Percentiles rank a stretch among this genome's conserved stretches.
Conservation (phyloP, 2,113 vertebrate genomes). For the Sander vitreus region DNA sequence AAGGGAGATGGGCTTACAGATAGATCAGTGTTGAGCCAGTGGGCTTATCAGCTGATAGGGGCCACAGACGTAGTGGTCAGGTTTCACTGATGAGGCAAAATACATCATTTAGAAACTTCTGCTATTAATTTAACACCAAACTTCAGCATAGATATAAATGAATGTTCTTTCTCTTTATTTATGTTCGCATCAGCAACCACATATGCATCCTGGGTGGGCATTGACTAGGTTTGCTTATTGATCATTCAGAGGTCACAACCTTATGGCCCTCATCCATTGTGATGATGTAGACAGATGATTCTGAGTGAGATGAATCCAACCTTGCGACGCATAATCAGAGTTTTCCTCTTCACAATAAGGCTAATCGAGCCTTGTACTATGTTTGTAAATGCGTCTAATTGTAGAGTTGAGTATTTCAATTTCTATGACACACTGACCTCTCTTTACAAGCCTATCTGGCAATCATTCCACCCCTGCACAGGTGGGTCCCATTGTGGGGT, state of each 20-base stretch:
- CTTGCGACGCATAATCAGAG: constrained; percentile 46
- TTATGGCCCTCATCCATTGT: constrained; percentile 69
- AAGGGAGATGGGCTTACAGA: constrained; percentile 65
- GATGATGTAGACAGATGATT: constrained; percentile 72
- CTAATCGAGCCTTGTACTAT: constrained; percentile 28
- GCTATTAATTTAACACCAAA: constrained; percentile 39
- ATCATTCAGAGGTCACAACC: constrained; percentile 66
- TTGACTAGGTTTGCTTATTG: constrained; percentile 70
- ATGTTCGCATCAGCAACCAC: constrained; percentile 33
- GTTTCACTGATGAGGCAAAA: constrained; percentile 40
- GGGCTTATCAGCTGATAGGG: constrained; percentile 75
- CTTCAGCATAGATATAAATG: constrained; percentile 17
- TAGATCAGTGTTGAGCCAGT: constrained; percentile 75
- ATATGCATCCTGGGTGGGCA: constrained; percentile 35
- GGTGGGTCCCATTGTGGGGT: constrained; percentile 69
- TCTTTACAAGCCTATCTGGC: constrained; percentile 42
- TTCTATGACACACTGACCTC: constrained; percentile 57
- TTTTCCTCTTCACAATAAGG: constrained; percentile 23
- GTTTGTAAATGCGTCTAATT: constrained; percentile 56
- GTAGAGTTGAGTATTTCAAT: constrained; percentile 32
- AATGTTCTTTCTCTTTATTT: constrained; percentile 27
- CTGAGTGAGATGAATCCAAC: constrained; percentile 53
- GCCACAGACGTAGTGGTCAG: constrained; percentile 48
- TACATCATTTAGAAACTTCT: constrained; percentile 60
- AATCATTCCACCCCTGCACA: constrained; percentile 65